Conservation (phyloP, 2,888 invertebrate species). For the Choreutis nemorana region DNA sequence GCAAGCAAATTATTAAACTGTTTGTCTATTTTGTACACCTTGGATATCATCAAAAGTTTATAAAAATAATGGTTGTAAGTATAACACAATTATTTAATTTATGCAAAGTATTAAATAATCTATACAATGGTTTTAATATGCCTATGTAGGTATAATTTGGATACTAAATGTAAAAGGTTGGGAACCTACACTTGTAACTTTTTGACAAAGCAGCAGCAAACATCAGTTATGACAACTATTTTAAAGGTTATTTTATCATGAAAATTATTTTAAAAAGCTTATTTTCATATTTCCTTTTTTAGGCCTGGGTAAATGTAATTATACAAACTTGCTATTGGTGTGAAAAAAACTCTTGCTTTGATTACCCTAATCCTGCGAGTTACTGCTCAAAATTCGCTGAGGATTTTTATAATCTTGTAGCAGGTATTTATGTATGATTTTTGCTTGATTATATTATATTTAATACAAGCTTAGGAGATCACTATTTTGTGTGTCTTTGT, state of each 20-base stretch:
- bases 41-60: conserved; percentile 37
- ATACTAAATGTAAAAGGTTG: too few species aligned
- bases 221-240: too few species aligned
- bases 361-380: conserved; percentile 41
- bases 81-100: too few species aligned
- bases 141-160: too few species aligned
- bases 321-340: conserved; percentile 43
- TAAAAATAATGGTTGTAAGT: conserved; percentile 41
- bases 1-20: conserved; percentile 37
- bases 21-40: conserved; percentile 41
- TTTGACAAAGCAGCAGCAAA: too few species aligned
- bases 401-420: conserved; percentile 38
- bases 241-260: too few species aligned
- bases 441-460: neutral
- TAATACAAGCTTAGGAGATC: too few species aligned
- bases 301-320: conserved; percentile 45
- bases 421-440: conserved; percentile 20
- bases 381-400: conserved; percentile 33
- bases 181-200: too few species aligned
- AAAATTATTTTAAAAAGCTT: too few species aligned
- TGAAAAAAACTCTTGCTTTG: conserved; percentile 33
- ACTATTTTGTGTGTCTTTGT: too few species aligned
- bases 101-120: too few species aligned
- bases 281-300: conserved; percentile 20
- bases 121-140: too few species aligned